Conservation (phyloP, 2,888 invertebrate genomes). For the Himalopsyche anomala region DNA sequence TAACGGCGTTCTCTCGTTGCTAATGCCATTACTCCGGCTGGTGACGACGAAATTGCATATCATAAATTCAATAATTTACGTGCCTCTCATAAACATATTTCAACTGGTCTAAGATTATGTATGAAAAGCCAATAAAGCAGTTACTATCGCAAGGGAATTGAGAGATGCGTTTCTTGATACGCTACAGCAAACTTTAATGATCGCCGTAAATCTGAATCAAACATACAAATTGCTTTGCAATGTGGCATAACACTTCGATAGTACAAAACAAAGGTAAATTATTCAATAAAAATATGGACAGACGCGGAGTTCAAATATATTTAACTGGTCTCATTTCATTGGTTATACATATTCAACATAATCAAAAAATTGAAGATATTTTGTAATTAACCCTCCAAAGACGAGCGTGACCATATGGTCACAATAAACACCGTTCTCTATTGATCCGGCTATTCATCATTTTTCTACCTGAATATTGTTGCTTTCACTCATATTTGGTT, state of each 20-base stretch:
- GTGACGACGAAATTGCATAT: slow-evolving; percentile 40
- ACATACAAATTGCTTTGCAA: background rate
- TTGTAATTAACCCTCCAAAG: too few species aligned
- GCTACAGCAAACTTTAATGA: background rate
- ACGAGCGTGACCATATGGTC: too few species aligned
- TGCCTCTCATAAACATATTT: slow-evolving; percentile 6
- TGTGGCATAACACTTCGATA: background rate
- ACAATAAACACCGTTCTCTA: too few species aligned
- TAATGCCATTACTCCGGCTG: slow-evolving; percentile 8
- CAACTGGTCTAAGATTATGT: background rate
- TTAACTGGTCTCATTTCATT: too few species aligned
- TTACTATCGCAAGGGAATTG: background rate
- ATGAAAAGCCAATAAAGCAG: slow-evolving; percentile 5
- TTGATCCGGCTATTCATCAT: too few species aligned
- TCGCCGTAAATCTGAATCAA: background rate
- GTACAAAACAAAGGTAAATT: too few species aligned
- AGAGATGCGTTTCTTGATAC: background rate
- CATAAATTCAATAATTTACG: slow-evolving; percentile 27
- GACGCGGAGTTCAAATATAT: too few species aligned
- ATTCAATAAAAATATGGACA: too few species aligned
- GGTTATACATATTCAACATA: too few species aligned
- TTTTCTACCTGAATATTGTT: too few species aligned
- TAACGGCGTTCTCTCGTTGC: slow-evolving; percentile 46
- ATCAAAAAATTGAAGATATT: too few species aligned
- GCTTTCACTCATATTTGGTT: too few species aligned